These are phyloP conservation scores for Rissa tridactyla DNA, from an alignment of 2,113 vertebrate genomes.

Conservation along the genomic window DNA sequence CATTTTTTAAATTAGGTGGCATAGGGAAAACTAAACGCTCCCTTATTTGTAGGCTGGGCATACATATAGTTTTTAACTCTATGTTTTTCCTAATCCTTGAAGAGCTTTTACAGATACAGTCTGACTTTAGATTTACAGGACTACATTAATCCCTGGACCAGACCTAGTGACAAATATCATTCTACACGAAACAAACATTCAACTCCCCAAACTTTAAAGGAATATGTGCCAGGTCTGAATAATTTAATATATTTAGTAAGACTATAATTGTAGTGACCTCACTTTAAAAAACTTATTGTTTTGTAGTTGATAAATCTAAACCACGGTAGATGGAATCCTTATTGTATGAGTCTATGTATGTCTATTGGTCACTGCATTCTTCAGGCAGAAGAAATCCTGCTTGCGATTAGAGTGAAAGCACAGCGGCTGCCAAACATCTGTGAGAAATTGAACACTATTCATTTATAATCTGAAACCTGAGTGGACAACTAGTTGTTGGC, in stretches of 20 bases:
- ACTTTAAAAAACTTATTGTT: neutral
- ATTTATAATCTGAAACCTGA: constrained; percentile 42
- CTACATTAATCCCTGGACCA: neutral
- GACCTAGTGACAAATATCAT: neutral
- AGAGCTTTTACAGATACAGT: neutral
- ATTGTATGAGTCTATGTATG: neutral
- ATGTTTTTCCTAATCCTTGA: neutral
- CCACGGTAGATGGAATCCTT: neutral
- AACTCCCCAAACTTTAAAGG: neutral
- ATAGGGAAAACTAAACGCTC: neutral
- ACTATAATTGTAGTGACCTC: neutral
- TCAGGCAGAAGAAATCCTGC: constrained; percentile 33
- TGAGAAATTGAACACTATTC: constrained; percentile 38
- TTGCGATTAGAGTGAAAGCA: neutral
- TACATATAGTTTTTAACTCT: neutral
- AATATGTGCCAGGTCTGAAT: neutral
- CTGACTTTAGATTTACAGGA: neutral
- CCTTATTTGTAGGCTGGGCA: neutral
- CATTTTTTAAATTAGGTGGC: neutral
- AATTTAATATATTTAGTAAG: neutral
- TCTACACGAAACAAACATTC: neutral
- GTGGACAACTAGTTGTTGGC: constrained; percentile 22
- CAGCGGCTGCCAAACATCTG: constrained; percentile 59
- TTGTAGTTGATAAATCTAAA: neutral
- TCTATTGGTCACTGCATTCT: constrained; percentile 28